phyloP scores from a whole-genome alignment of 2,888 invertebrate species.

The Troglohyphantes excavatus region DNA sequence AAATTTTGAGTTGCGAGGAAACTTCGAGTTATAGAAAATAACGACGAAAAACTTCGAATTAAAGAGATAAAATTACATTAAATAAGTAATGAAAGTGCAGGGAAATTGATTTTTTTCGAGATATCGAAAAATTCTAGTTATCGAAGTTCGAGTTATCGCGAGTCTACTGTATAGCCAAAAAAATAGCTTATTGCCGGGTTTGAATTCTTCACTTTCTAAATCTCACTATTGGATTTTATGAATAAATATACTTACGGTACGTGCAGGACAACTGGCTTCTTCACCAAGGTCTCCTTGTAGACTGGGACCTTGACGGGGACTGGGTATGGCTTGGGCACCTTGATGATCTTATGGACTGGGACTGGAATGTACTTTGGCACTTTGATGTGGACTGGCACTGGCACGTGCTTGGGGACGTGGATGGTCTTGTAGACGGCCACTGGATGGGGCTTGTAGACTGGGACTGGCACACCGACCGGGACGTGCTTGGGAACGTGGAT shows the following conservation, averaged over 20 bases:
- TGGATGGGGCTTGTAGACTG: slow-evolving; percentile 80
- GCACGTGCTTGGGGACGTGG: slow-evolving; percentile 79
- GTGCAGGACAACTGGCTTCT: slow-evolving; percentile 80
- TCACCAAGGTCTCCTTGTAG: slow-evolving; percentile 80
- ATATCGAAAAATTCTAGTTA: too few species aligned
- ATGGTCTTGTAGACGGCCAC: slow-evolving; percentile 80
- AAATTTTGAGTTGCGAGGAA: too few species aligned
- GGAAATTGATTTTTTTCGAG: too few species aligned
- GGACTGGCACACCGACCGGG: slow-evolving; percentile 80
- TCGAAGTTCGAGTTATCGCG: too few species aligned
- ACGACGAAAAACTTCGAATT: too few species aligned
- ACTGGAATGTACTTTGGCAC: slow-evolving; percentile 80
- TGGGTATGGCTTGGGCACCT: slow-evolving; percentile 80
- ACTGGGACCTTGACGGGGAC: slow-evolving; percentile 80
- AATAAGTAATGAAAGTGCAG: too few species aligned
- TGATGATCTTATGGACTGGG: slow-evolving; percentile 80
- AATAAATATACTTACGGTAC: slow-evolving; percentile 81
- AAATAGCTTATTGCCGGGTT: too few species aligned
- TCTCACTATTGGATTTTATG: too few species aligned
- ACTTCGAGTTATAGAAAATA: too few species aligned
- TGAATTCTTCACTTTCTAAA: too few species aligned
- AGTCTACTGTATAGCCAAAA: too few species aligned
- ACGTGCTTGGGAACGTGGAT: slow-evolving; percentile 80
- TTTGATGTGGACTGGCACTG: slow-evolving; percentile 79
- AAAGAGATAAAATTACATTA: too few species aligned